These are phyloP conservation scores for Adineta ricciae DNA, from an alignment of 2,888 invertebrate genomes.

Conservation along the genomic window DNA sequence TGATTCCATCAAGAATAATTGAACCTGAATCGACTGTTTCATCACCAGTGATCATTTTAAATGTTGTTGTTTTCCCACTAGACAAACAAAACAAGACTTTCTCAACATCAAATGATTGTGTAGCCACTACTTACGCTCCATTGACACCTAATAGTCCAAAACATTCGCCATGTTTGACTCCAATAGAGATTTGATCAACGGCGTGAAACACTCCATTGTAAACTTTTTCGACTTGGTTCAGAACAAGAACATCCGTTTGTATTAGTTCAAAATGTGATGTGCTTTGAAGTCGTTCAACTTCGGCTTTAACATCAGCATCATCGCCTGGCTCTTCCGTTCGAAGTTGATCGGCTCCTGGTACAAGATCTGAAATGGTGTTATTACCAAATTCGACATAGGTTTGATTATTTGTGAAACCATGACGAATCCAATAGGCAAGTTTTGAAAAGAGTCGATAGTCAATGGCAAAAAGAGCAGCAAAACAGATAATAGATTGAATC, in stretches of 20 bases:
- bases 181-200: constrained; percentile 17
- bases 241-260: neutral
- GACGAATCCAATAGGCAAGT: neutral
- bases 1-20: neutral
- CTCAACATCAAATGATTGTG: neutral
- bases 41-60: constrained; percentile 50
- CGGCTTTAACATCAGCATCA: constrained; percentile 19
- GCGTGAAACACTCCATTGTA: neutral
- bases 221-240: neutral
- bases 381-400: neutral
- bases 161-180: constrained; percentile 27
- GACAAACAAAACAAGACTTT: neutral
- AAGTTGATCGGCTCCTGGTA: no score
- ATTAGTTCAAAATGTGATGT: neutral
- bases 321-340: neutral
- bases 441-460: constrained; percentile 13
- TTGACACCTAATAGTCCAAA: constrained; percentile 34
- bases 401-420: neutral
- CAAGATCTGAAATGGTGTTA: neutral
- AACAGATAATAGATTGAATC: constrained; percentile 22
- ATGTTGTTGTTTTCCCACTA: constrained; percentile 33
- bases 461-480: constrained; percentile 21
- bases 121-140: constrained; percentile 17
- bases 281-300: constrained; percentile 23
- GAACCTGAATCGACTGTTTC: constrained; percentile 25